Percentiles rank a stretch among this genome's conserved stretches.
Evolutionary conservation across 1,140 invertebrate species (phyloP).

Genomic region (Rhagoletis pomonella): DNA sequence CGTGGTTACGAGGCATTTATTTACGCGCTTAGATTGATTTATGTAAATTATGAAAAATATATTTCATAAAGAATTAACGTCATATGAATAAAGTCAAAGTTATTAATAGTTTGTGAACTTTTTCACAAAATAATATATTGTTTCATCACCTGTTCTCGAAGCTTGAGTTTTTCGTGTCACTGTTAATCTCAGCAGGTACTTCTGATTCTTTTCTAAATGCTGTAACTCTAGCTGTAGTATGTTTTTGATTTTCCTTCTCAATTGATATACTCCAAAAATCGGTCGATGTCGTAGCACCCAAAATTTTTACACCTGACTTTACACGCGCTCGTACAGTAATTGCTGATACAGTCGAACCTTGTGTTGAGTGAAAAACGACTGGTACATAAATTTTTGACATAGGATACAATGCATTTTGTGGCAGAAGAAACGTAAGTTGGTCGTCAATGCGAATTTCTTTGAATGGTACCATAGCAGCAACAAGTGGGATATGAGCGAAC

Average conservation of each 20-base stretch:
- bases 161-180: slow-evolving; percentile 6
- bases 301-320: slow-evolving; percentile 87
- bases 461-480: slow-evolving; percentile 85
- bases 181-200: slow-evolving; percentile 57
- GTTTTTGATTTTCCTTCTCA: slow-evolving; percentile 85
- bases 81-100: no score
- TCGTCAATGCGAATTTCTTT: slow-evolving; percentile 88
- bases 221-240: slow-evolving; percentile 89
- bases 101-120: no score
- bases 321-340: slow-evolving; percentile 91
- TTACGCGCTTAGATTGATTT: no score
- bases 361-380: slow-evolving; percentile 84
- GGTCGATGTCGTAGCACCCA: slow-evolving; percentile 86
- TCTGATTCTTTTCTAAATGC: slow-evolving; percentile 78
- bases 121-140: neutral
- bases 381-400: slow-evolving; percentile 91
- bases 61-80: no score
- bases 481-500: slow-evolving; percentile 79
- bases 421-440: slow-evolving; percentile 87
- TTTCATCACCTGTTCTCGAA: slow-evolving; percentile 48
- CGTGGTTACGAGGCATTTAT: no score
- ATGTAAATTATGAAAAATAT: no score
- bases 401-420: slow-evolving; percentile 89
- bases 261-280: slow-evolving; percentile 89
- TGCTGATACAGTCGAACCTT: slow-evolving; percentile 80